Conservation (phyloP, 2,888 invertebrate genomes). For the Hyalella azteca region DNA sequence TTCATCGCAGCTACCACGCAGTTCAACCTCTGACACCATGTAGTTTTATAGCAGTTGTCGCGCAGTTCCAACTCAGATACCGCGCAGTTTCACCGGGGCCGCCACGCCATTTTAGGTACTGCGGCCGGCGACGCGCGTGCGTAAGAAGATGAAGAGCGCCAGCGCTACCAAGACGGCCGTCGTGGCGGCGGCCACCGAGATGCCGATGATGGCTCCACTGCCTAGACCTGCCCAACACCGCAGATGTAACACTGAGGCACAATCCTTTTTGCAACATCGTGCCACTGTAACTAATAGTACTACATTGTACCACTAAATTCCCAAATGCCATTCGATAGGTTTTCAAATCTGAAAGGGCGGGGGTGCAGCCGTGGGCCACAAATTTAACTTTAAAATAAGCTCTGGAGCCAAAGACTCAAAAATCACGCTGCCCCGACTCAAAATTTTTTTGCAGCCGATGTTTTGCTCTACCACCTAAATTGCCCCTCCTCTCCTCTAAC, state of each 20-base stretch:
- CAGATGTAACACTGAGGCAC: too few species aligned
- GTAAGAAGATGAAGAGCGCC: slow-evolving; percentile 32
- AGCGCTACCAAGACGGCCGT: not conserved
- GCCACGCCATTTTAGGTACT: not conserved
- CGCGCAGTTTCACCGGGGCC: too few species aligned
- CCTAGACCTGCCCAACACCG: too few species aligned
- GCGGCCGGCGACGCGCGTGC: not conserved
- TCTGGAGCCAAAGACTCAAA: not conserved
- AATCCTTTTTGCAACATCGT: not conserved
- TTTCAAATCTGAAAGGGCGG: not conserved
- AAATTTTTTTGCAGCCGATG: too few species aligned
- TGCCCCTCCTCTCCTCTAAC: too few species aligned
- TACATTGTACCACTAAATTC: not conserved
- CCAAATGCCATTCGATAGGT: not conserved
- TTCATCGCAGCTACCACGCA: too few species aligned
- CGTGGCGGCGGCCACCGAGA: not conserved
- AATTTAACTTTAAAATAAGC: not conserved
- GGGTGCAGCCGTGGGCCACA: not conserved
- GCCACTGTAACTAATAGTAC: too few species aligned
- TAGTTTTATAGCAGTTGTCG: too few species aligned
- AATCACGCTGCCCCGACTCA: too few species aligned
- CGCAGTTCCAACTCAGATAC: too few species aligned
- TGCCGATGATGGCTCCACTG: slow-evolving; percentile 23
- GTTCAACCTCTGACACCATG: too few species aligned
- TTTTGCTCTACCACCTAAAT: too few species aligned